Evolutionary conservation across 2,113 vertebrate genomes (phyloP), one percentile per base, ranked within the genome.

Genomic region (Cichladusa arquata): DNA sequence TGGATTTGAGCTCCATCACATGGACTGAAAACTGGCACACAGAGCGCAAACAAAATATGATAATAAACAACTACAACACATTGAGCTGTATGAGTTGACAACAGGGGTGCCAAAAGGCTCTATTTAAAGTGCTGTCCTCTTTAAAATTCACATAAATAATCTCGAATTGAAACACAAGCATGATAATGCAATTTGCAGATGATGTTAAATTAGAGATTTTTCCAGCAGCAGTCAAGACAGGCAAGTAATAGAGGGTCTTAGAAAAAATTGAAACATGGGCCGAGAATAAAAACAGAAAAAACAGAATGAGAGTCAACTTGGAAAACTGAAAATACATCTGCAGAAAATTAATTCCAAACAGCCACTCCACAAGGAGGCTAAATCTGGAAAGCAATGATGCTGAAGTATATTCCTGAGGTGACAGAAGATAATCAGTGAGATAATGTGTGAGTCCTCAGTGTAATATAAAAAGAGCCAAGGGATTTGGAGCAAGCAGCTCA

Each of bases 291-390:
- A n/a, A n/a, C n/a, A n/a, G n/a, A n/a, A n/a, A n/a, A n/a, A n/a
- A 86, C 67, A 87, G 88, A 92, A 86, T 34, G 51, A 90, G 51
- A 93, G 57, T 91, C 86, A 85, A 16, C 48, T 85, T 90, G 86
- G 84, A 94, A 93, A 92, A 80, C 38, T 80, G 50, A 65, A 96
- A 70, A 87, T 82, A 71, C 83, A 90, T 92, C 56, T 95, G 92
- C 44, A 81, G 78, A 88, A 92, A 87, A 87, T 80, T 79, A 93
- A 84, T 82, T 92, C 71, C 60, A 89, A 96, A 53, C 53, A 90
- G 51, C 57, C 38, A 47, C 14, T 56, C 61, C 70, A 34, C 22
- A 62, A 73, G 78, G 87, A 72, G 8, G 11, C 48, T 69, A 91
- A 77, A 85, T 90, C 71, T 87, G 69, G 67, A 93, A 87, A 95